phyloP scores from a whole-genome alignment of 2,888 invertebrate species.

The Caenorhabditis imperialis region DNA sequence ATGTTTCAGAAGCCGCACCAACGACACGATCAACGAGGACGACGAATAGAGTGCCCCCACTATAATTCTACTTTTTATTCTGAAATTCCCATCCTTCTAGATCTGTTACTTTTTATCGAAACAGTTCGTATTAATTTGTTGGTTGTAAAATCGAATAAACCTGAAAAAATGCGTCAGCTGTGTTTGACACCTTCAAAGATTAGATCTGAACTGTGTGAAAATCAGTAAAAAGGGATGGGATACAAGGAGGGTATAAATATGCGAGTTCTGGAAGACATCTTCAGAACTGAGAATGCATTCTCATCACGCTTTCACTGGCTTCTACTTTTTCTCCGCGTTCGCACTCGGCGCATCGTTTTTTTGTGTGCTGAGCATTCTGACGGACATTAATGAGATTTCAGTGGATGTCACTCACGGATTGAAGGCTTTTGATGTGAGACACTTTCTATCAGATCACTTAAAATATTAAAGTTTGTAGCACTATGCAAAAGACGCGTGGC shows the following conservation, averaged over 20 bases:
- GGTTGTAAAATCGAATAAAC: slow-evolving; percentile 41
- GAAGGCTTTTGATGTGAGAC: slow-evolving; percentile 35
- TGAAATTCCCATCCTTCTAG: slow-evolving; percentile 2
- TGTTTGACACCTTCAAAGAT: slow-evolving; percentile 36
- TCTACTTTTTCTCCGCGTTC: slow-evolving; percentile 8
- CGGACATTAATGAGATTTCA: slow-evolving; percentile 19
- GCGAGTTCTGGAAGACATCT: not conserved
- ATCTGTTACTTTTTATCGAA: slow-evolving; percentile 30
- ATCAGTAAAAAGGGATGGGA: not conserved
- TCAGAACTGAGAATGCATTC: slow-evolving; percentile 3
- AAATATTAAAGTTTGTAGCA: slow-evolving; percentile 25
- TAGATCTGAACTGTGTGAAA: slow-evolving; percentile 19
- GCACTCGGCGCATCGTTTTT: slow-evolving; percentile 3
- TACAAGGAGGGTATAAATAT: slow-evolving; percentile 15
- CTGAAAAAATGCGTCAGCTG: not conserved
- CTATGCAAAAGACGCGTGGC: slow-evolving; percentile 30
- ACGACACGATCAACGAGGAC: slow-evolving; percentile 30
- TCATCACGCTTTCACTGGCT: slow-evolving; percentile 11
- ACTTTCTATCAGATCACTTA: no score
- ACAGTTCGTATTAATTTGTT: slow-evolving; percentile 50
- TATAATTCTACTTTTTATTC: not conserved
- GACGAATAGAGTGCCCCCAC: slow-evolving; percentile 26
- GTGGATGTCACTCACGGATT: slow-evolving; percentile 20
- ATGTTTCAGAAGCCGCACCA: slow-evolving; percentile 42
- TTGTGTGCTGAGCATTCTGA: slow-evolving; percentile 9